Conservation (phyloP, 2,888 invertebrate genomes). For the Drosophila borealis region DNA sequence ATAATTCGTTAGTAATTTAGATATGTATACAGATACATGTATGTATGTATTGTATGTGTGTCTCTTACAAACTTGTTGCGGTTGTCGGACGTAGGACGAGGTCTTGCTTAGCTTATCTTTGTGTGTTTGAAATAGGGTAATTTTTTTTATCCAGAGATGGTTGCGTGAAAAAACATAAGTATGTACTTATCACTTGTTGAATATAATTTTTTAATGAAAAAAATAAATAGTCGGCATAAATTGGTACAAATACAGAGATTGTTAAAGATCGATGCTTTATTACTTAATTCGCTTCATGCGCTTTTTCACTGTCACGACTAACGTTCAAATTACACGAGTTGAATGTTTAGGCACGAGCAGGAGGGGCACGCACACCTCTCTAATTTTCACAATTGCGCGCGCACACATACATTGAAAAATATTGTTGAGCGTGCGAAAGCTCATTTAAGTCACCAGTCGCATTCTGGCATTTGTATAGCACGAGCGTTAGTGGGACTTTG, state of each 20-base stretch:
- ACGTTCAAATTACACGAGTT: background rate
- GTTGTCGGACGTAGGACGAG: slow-evolving; percentile 9
- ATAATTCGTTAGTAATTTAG: background rate
- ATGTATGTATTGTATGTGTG: background rate
- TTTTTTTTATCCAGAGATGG: slow-evolving; percentile 26
- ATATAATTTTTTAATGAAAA: background rate
- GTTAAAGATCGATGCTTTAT: background rate
- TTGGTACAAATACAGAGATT: background rate
- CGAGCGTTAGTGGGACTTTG: slow-evolving; percentile 23
- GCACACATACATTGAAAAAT: slow-evolving; percentile 43
- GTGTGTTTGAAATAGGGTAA: slow-evolving; percentile 4
- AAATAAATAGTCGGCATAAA: background rate
- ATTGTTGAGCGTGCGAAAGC: slow-evolving; percentile 33
- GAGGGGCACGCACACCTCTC: slow-evolving; percentile 30
- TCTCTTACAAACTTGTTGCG: slow-evolving; percentile 6
- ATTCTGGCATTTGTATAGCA: slow-evolving; percentile 38
- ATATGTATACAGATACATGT: background rate
- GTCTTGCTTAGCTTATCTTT: slow-evolving; percentile 23
- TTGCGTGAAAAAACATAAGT: background rate
- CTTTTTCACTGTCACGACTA: background rate
- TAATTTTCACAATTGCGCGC: slow-evolving; percentile 48
- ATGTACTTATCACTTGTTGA: slow-evolving; percentile 41
- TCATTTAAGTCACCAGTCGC: slow-evolving; percentile 44
- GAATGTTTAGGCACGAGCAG: slow-evolving; percentile 15
- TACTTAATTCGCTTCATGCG: background rate